Conservation (phyloP, 2,113 vertebrate species). For the Cettia cetti region DNA sequence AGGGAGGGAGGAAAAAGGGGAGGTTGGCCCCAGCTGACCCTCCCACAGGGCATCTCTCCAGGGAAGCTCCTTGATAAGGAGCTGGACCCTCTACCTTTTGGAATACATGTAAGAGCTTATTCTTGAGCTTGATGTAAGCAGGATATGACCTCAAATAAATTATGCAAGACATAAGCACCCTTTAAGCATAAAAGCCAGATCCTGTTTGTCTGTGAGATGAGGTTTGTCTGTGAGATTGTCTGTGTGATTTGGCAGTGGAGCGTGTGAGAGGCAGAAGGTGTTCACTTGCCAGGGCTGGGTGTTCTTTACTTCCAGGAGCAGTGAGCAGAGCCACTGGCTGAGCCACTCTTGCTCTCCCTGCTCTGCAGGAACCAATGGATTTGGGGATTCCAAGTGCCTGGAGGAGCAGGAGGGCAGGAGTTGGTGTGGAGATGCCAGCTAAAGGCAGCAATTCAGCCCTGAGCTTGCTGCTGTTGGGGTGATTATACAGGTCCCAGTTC, state of each 20-base stretch:
- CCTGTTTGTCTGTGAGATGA: constrained; percentile 11
- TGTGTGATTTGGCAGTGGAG: neutral
- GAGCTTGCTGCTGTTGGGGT: neutral
- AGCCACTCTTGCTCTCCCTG: neutral
- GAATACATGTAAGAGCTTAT: neutral
- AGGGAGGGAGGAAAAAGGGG: neutral
- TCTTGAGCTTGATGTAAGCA: neutral
- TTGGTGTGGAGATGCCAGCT: neutral
- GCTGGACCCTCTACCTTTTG: neutral
- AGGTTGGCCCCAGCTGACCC: neutral
- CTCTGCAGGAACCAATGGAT: neutral
- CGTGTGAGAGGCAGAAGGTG: neutral
- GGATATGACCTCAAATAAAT: neutral
- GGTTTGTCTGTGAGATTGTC: neutral
- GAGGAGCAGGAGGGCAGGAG: neutral
- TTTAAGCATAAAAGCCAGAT: constrained; percentile 11
- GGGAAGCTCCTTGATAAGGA: neutral
- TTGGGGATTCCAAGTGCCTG: neutral
- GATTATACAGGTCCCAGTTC: neutral
- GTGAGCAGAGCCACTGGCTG: neutral
- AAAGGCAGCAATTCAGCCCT: neutral
- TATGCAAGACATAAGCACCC: constrained; percentile 10
- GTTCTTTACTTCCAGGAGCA: neutral
- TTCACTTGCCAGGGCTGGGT: neutral
- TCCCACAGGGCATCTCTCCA: neutral